These are phyloP conservation scores for Trematocara nigrifrons DNA, from an alignment of 2,113 vertebrate species.

Conservation along the genomic window DNA sequence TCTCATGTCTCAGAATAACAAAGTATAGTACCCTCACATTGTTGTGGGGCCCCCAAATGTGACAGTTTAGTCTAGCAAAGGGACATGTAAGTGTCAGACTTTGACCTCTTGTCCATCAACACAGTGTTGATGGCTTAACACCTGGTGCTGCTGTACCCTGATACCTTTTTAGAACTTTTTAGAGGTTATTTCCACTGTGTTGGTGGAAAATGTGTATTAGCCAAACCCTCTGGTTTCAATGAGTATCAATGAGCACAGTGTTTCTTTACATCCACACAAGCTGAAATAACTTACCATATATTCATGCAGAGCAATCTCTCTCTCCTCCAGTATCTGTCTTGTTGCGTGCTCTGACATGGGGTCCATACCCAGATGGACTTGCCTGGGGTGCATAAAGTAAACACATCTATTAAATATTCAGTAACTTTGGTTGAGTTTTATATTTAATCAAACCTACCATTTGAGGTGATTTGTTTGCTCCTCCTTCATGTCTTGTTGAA, in stretches of 20 bases:
- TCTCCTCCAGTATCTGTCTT: conserved; percentile 72
- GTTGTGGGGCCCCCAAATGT: not conserved
- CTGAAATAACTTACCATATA: conserved; percentile 70
- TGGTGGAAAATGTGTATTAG: not conserved
- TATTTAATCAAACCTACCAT: conserved; percentile 65
- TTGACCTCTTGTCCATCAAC: not conserved
- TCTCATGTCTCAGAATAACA: not conserved
- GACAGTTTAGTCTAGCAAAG: not conserved
- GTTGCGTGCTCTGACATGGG: conserved; percentile 63
- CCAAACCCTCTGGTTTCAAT: not conserved
- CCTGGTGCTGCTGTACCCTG: not conserved
- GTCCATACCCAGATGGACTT: conserved; percentile 77
- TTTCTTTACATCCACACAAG: not conserved
- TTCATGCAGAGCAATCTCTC: conserved; percentile 55
- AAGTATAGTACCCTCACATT: not conserved
- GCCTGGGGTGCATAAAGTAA: conserved; percentile 62
- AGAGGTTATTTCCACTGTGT: not conserved
- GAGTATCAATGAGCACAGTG: not conserved
- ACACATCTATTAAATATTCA: not conserved
- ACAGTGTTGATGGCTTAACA: not conserved
- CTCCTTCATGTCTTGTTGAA: conserved; percentile 69
- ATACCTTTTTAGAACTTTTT: not conserved
- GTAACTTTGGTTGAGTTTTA: not conserved
- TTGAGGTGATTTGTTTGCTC: conserved; percentile 76
- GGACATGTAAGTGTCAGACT: not conserved